Base-by-base conservation (phyloP, 2,797 vertebrate species). In the Paedocypris micromegethes region DNA sequence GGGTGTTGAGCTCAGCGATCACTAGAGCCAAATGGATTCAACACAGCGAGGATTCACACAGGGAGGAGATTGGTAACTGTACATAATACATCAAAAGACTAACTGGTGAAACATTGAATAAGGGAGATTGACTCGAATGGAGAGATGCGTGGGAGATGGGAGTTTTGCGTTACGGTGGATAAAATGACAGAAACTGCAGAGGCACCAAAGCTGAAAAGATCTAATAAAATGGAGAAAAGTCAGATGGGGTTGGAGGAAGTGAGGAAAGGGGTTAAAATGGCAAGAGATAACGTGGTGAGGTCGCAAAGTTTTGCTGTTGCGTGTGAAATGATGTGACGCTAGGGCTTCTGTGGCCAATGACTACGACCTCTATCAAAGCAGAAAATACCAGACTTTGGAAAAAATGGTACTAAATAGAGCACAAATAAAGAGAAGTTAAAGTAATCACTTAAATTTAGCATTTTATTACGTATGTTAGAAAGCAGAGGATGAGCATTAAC, bases 401-500 rank as follows among this genome's bases (percentile, higher is more conserved):
- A 70, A 88, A 87, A 89, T 85, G 86, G 88, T 85, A 87, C 88
- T 85, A 83, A 79, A 74, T 72, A 79, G 39, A n/a, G n/a, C n/a
- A n/a, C n/a, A n/a, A n/a, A n/a, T n/a, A n/a, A n/a, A n/a, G n/a
- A n/a, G n/a, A n/a, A n/a, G n/a, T n/a, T n/a, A n/a, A n/a, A n/a
- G n/a, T n/a, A n/a, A n/a, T n/a, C n/a, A n/a, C n/a, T n/a, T n/a
- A n/a, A n/a, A n/a, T n/a, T n/a, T n/a, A n/a, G n/a, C n/a, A n/a
- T n/a, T n/a, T n/a, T n/a, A n/a, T n/a, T n/a, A n/a, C n/a, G n/a
- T n/a, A n/a, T n/a, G n/a, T n/a, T n/a, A n/a, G n/a, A n/a, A n/a
- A n/a, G n/a, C n/a, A n/a, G n/a, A n/a, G n/a, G n/a, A n/a, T n/a
- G n/a, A n/a, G n/a, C n/a, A n/a, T n/a, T n/a, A n/a, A n/a, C n/a